A percentile compares a stretch with the other conserved stretches of the same genome.
phyloP scores from a whole-genome alignment of 2,888 invertebrate genomes.

The Amphipoea oculea region DNA sequence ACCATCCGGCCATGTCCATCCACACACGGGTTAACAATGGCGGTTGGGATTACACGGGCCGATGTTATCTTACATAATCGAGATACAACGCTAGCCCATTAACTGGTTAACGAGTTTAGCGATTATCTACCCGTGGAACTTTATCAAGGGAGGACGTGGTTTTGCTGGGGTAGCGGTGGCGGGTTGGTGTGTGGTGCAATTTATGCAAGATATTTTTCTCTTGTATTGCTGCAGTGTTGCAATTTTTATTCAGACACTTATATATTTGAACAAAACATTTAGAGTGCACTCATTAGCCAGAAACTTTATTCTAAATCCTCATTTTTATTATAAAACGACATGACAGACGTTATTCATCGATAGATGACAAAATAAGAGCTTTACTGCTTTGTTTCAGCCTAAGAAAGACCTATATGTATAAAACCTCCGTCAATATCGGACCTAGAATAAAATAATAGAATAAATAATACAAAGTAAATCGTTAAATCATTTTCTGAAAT shows the following conservation, averaged over 20 bases:
- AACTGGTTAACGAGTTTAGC: conserved; percentile 70
- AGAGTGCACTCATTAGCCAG: not conserved
- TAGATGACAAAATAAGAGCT: not conserved
- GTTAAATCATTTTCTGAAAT: not conserved
- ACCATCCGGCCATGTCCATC: conserved; percentile 45
- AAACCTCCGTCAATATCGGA: too few species aligned
- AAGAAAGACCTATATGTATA: not conserved
- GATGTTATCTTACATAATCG: conserved; percentile 72
- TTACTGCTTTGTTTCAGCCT: too few species aligned
- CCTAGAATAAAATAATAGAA: not conserved
- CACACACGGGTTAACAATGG: conserved; percentile 52
- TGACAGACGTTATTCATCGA: not conserved
- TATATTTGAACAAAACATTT: not conserved
- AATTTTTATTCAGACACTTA: not conserved
- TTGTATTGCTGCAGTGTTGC: too few species aligned
- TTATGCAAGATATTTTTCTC: not conserved
- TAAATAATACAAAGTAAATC: too few species aligned
- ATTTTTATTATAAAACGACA: not conserved
- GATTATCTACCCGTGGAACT: conserved; percentile 67
- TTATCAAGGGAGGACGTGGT: conserved; percentile 35
- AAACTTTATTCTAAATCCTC: too few species aligned
- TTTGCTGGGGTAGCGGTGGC: conserved; percentile 41
- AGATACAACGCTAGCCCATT: conserved; percentile 79
- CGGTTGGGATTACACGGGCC: conserved; percentile 48
- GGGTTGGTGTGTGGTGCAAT: conserved; percentile 43